Base-by-base conservation (phyloP, 2,113 vertebrate genomes). In the Syngnathoides biaculeatus region DNA sequence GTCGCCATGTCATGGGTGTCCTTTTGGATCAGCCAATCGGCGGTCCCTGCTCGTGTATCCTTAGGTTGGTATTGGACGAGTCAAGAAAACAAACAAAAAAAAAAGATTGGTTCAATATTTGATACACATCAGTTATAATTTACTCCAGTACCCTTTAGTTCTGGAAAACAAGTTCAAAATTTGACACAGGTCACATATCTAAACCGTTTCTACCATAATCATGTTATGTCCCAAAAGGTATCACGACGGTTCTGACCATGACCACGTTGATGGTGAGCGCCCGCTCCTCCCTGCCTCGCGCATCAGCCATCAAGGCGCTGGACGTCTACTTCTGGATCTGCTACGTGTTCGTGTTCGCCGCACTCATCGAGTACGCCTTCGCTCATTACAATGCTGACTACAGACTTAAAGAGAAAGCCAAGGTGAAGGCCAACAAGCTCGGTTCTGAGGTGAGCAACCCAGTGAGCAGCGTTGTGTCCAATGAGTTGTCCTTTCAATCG, bases 261-360 rank as follows among this genome's bases (percentile, higher is more conserved):
- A 99, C 97, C 13, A 98, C 97, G 0, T 87, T 99, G 87, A 99
- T 99, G 97, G 95, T 96, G 67, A 98, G 96, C 0, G 97, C 96
- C 26, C 93, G 97, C 24, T 96, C 95, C 8, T 98, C 96, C 0
- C 89, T 99, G 20, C 97, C 97, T 0, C 91, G 97, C 64, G 97
- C 96, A 0, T 98, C 97, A 0, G 95, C 96, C 79, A 96, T 99
- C 88, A 99, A 99, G 85, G 97, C 97, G 0, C 79, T 98, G 65
- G 97, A 98, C 0, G 96, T 99, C 64, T 99, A 99, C 90, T 99
- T 99, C 93, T 98, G 96, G 94, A 99, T 99, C 87, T 99, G 97
- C 77, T 99, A 99, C 0, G 95, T 99, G 47, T 99, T 99, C 58
- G 97, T 99, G 75, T 99, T 99, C 0, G 96, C 97, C 0, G 97